These are phyloP conservation scores for Galendromus occidentalis DNA, from an alignment of 1,140 invertebrate species.

Conservation along the genomic window DNA sequence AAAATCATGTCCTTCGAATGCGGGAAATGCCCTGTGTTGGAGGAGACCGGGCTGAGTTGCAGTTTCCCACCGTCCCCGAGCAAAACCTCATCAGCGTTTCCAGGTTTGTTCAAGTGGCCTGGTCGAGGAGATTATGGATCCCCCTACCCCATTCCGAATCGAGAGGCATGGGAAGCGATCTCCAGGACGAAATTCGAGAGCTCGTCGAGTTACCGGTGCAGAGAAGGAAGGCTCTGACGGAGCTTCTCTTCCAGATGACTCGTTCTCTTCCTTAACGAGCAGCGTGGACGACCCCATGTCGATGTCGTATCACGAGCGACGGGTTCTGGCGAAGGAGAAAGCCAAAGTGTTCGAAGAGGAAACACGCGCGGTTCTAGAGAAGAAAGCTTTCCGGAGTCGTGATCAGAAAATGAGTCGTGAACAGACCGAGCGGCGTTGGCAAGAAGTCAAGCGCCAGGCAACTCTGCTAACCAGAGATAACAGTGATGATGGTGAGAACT, in stretches of 20 bases:
- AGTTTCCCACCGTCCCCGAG: neutral
- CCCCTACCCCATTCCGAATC: no score
- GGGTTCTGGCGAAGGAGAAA: slow-evolving; percentile 39
- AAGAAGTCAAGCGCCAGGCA: slow-evolving; percentile 32
- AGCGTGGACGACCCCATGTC: slow-evolving; percentile 33
- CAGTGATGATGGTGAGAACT: neutral
- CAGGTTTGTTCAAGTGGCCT: no score
- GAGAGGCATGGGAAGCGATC: no score
- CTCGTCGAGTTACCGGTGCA: no score
- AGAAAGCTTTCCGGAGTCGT: slow-evolving; percentile 25
- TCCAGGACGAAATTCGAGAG: no score
- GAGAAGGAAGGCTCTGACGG: no score
- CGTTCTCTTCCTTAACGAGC: neutral
- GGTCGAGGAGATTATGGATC: no score
- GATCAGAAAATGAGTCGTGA: slow-evolving; percentile 35
- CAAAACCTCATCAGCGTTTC: slow-evolving; percentile 14
- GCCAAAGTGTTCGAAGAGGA: slow-evolving; percentile 48
- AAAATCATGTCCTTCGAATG: slow-evolving; percentile 3
- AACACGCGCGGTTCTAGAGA: slow-evolving; percentile 43
- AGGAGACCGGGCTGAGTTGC: neutral
- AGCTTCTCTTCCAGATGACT: no score
- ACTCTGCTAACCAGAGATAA: neutral
- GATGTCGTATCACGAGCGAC: slow-evolving; percentile 36
- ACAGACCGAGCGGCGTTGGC: slow-evolving; percentile 39
- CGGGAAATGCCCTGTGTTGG: neutral